Conservation (phyloP, 35 echinoderm and acorn worm species). For the Lytechinus variegatus region DNA sequence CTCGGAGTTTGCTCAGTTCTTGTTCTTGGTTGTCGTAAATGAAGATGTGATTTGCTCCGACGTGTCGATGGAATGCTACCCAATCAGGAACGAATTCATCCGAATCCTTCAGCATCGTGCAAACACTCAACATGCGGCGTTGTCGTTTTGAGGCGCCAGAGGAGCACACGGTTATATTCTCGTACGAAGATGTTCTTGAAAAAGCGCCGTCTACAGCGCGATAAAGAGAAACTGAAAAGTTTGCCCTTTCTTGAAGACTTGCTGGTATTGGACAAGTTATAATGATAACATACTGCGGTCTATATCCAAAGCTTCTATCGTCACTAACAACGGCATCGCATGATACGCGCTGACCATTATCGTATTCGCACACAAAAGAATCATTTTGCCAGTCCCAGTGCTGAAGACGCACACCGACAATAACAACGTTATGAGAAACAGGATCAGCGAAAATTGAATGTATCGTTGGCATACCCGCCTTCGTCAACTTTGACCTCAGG, state of each 20-base stretch:
- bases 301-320: conserved; percentile 76
- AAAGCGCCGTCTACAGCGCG: conserved; percentile 18
- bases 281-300: conserved; percentile 76
- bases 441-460: conserved; percentile 83
- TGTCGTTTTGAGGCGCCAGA: conserved; percentile 47
- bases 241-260: conserved; percentile 16
- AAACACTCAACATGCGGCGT: conserved; percentile 69
- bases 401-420: conserved; percentile 66
- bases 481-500: conserved; percentile 33
- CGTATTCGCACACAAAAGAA: conserved; percentile 68
- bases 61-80: conserved; percentile 75
- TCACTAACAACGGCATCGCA: conserved; percentile 75
- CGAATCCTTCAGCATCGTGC: conserved; percentile 78
- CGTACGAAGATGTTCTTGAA: conserved; percentile 57
- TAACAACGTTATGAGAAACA: conserved; percentile 64
- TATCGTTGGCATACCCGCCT: conserved; percentile 65
- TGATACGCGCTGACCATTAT: conserved; percentile 41
- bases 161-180: conserved; percentile 79
- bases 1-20: conserved; percentile 55
- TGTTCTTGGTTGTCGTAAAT: conserved; percentile 78
- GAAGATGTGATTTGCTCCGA: conserved; percentile 74
- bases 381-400: conserved; percentile 55
- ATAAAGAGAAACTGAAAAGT: conserved; percentile 61
- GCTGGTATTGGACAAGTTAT: conserved; percentile 76
- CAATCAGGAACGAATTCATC: conserved; percentile 76